Percentiles rank a stretch among this genome's conserved stretches.
These are phyloP conservation scores for Glaucopsyche alexis DNA, from an alignment of 2,888 invertebrate genomes.

Conservation along the genomic window DNA sequence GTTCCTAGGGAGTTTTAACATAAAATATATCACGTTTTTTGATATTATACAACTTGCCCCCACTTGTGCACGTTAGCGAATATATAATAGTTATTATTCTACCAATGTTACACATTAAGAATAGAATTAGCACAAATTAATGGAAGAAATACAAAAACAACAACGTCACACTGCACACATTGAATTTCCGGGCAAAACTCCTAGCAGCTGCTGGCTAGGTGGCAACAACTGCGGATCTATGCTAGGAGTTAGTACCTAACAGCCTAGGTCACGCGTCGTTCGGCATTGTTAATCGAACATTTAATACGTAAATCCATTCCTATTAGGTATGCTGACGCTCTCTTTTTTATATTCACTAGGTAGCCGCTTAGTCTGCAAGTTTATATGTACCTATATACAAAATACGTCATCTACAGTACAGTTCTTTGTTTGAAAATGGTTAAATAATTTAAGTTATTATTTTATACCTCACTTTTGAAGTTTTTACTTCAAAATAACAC, in stretches of 20 bases:
- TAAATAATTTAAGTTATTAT: neutral
- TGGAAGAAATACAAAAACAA: no score
- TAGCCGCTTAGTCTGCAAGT: neutral
- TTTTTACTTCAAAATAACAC: no score
- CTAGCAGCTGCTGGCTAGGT: neutral
- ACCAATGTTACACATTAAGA: no score
- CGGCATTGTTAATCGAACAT: slow-evolving; percentile 19
- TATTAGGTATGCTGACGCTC: slow-evolving; percentile 4
- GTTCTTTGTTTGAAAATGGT: neutral
- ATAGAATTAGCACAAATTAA: no score
- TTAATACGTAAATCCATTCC: slow-evolving; percentile 24
- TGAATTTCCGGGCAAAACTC: no score
- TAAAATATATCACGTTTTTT: no score
- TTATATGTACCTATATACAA: neutral
- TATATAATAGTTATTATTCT: no score
- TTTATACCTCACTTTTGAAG: neutral
- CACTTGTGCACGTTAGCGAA: no score
- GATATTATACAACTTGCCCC: no score
- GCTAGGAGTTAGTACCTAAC: slow-evolving; percentile 14
- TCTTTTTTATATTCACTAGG: slow-evolving; percentile 23
- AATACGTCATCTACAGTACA: neutral
- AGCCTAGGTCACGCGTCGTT: slow-evolving; percentile 18
- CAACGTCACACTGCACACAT: no score
- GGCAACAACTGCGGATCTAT: neutral
- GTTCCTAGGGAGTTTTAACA: no score